These are phyloP conservation scores for Protodeltote pygarga DNA, from an alignment of 2,888 invertebrate species.

Conservation along the genomic window DNA sequence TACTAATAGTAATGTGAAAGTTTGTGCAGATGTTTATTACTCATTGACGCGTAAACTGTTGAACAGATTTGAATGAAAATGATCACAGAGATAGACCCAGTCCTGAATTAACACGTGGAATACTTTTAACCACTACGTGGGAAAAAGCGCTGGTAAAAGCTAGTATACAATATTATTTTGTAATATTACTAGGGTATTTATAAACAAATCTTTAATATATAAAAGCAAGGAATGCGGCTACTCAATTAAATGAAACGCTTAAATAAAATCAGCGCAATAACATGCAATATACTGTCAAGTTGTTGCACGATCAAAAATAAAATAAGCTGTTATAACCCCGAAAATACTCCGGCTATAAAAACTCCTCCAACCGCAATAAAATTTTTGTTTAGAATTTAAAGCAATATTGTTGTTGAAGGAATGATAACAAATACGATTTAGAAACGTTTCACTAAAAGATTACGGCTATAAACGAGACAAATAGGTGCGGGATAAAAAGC, in stretches of 20 bases:
- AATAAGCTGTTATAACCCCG: not conserved
- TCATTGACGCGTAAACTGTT: too few species aligned
- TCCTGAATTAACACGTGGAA: too few species aligned
- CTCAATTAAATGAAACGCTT: not conserved
- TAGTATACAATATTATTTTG: too few species aligned
- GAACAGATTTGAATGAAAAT: too few species aligned
- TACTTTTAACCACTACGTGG: too few species aligned
- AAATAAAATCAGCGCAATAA: not conserved
- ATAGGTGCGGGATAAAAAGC: conserved; percentile 5
- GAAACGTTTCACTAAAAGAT: conserved; percentile 15
- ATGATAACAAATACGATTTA: conserved; percentile 1
- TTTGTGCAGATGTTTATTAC: too few species aligned
- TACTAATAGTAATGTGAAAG: too few species aligned
- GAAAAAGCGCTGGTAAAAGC: too few species aligned
- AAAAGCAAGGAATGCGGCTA: too few species aligned
- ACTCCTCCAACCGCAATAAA: conserved; percentile 12
- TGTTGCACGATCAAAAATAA: not conserved
- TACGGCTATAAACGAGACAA: conserved; percentile 9
- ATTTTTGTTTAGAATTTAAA: conserved; percentile 14
- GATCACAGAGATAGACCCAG: too few species aligned
- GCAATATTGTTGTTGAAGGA: not conserved
- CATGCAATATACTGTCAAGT: not conserved
- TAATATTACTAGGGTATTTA: too few species aligned
- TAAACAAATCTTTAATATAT: too few species aligned
- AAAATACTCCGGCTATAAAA: conserved; percentile 14